Evolutionary conservation across 2,888 invertebrate species (phyloP).

Genomic region (Ommatoiulus sabulosus): DNA sequence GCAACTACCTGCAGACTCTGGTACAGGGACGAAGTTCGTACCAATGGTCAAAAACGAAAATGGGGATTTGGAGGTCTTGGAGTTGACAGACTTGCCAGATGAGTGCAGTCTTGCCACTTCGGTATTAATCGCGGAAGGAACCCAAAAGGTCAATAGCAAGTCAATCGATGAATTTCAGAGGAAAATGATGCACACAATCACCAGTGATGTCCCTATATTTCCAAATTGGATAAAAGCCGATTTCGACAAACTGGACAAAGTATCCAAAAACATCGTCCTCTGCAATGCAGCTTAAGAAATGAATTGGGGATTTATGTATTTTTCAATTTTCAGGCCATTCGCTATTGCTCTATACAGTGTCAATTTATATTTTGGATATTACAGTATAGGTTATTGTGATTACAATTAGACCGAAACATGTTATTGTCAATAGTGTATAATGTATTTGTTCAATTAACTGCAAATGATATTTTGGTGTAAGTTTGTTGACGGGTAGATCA

Average conservation of each 20-base stretch:
- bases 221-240: neutral
- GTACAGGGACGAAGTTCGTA: neutral
- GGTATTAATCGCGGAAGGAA: neutral
- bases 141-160: neutral
- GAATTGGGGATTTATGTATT: neutral
- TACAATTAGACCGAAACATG: no score
- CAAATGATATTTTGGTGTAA: no score
- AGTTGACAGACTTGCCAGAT: neutral
- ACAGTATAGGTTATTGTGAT: no score
- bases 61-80: neutral
- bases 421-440: no score
- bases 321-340: neutral
- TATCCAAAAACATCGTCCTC: neutral
- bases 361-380: no score
- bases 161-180: neutral
- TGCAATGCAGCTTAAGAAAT: neutral
- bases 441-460: no score
- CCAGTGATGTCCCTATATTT: neutral
- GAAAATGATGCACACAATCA: neutral
- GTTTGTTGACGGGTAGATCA: no score
- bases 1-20: neutral
- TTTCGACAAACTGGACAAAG: neutral
- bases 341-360: no score
- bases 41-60: neutral
- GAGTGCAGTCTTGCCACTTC: constrained; percentile 16